A percentile compares a stretch with the other conserved stretches of the same genome.
These are phyloP conservation scores for Drosophila setifemur DNA, from an alignment of 1,140 invertebrate genomes.

Conservation along the genomic window DNA sequence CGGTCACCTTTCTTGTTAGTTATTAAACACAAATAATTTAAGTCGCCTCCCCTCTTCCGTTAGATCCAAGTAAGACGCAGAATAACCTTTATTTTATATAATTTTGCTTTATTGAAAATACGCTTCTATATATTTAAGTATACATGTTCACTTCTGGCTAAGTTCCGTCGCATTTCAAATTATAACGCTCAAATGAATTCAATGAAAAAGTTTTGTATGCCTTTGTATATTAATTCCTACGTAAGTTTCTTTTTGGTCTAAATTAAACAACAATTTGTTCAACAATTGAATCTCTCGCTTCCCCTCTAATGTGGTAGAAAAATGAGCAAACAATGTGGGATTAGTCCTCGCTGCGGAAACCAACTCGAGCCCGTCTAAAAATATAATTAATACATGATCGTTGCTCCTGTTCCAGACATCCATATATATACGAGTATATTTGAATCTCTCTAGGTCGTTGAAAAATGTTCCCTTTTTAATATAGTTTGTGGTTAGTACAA, in stretches of 20 bases:
- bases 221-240: slow-evolving; percentile 48
- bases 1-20: too few species aligned
- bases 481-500: slow-evolving; percentile 40
- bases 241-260: slow-evolving; percentile 46
- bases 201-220: slow-evolving; percentile 44
- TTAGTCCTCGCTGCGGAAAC: slow-evolving; percentile 40
- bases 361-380: slow-evolving; percentile 24
- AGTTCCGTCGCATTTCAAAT: slow-evolving; percentile 55
- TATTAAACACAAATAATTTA: too few species aligned
- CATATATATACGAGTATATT: not conserved
- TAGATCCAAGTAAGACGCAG: not conserved
- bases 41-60: not conserved
- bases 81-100: slow-evolving; percentile 32
- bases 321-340: slow-evolving; percentile 55
- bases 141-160: slow-evolving; percentile 52
- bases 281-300: slow-evolving; percentile 56
- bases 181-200: slow-evolving; percentile 48
- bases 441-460: slow-evolving; percentile 22
- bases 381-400: slow-evolving; percentile 67
- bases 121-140: slow-evolving; percentile 66
- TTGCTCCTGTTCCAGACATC: slow-evolving; percentile 21
- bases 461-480: slow-evolving; percentile 41
- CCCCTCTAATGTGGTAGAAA: slow-evolving; percentile 34
- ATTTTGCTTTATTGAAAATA: slow-evolving; percentile 76
- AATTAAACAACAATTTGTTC: slow-evolving; percentile 68